Evolutionary conservation across 2,797 vertebrate genomes (phyloP).

Genomic region (Sebastes itinus): DNA sequence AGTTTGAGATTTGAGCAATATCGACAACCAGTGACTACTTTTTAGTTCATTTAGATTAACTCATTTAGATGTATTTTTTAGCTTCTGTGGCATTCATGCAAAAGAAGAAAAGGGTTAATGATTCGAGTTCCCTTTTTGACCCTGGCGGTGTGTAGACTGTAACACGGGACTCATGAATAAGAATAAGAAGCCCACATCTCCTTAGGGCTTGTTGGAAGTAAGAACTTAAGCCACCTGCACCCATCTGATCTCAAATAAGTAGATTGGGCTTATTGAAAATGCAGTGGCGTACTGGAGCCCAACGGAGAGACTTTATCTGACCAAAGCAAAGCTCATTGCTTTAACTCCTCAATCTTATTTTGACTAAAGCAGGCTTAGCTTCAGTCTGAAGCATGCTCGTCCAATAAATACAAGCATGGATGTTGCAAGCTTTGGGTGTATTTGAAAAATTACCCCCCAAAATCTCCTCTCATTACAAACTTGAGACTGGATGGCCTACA

Average conservation of each 20-base stretch:
- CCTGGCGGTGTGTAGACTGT: neutral
- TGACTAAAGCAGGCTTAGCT: constrained; percentile 41
- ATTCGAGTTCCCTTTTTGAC: constrained; percentile 1
- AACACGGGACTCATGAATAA: constrained; percentile 12
- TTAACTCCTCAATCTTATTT: constrained; percentile 55
- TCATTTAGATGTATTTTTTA: neutral
- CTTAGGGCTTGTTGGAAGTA: constrained; percentile 32
- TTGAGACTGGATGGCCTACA: neutral
- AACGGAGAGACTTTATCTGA: constrained; percentile 48
- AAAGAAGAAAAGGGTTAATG: neutral
- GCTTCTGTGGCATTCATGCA: neutral
- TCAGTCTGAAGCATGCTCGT: constrained; percentile 10
- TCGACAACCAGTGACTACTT: neutral
- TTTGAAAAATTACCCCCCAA: constrained; percentile 1
- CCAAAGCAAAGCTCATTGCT: constrained; percentile 52
- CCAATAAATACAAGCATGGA: constrained; percentile 25
- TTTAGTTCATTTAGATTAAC: neutral
- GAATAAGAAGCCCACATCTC: constrained; percentile 28
- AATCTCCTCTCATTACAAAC: neutral
- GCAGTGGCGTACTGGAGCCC: constrained; percentile 11
- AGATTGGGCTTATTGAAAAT: constrained; percentile 50
- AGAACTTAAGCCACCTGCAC: constrained; percentile 57
- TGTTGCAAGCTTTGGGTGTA: constrained; percentile 8
- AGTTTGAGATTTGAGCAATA: neutral
- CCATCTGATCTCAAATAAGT: constrained; percentile 63